phyloP scores from a whole-genome alignment of 2,113 vertebrate genomes.

The Elephas maximus region DNA sequence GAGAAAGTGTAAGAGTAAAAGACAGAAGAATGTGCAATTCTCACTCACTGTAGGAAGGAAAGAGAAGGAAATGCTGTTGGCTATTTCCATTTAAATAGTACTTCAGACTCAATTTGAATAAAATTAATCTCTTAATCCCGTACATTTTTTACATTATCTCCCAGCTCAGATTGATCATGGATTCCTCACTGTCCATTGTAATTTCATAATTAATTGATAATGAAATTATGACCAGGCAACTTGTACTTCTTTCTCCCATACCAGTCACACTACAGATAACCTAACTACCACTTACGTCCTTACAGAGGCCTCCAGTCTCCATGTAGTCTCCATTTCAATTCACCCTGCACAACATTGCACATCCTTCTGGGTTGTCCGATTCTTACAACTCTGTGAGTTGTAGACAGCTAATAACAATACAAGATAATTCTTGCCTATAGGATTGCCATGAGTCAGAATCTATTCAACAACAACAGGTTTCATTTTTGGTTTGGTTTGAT shows the following conservation, averaged over 20 bases:
- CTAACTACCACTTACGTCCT: background rate
- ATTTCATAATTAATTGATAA: background rate
- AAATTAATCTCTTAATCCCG: background rate
- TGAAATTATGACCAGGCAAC: background rate
- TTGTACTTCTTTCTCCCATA: background rate
- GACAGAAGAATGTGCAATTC: background rate
- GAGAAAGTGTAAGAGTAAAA: background rate
- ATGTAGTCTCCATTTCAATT: background rate
- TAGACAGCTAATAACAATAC: background rate
- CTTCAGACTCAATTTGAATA: background rate
- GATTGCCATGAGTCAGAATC: too few relatives aligned
- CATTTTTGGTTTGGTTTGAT: too few relatives aligned
- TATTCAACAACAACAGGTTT: too few relatives aligned
- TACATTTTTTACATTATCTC: background rate
- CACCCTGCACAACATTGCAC: background rate
- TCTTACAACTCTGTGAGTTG: background rate
- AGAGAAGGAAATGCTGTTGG: background rate
- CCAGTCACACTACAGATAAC: background rate
- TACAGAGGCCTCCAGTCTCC: background rate
- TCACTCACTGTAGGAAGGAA: background rate
- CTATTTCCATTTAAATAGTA: background rate
- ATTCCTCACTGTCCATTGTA: background rate
- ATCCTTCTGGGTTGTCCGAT: background rate
- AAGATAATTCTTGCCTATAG: background rate
- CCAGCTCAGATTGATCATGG: background rate